phyloP scores from a whole-genome alignment of 2,113 vertebrate species.

The Rhegmatorhina hoffmannsi region DNA sequence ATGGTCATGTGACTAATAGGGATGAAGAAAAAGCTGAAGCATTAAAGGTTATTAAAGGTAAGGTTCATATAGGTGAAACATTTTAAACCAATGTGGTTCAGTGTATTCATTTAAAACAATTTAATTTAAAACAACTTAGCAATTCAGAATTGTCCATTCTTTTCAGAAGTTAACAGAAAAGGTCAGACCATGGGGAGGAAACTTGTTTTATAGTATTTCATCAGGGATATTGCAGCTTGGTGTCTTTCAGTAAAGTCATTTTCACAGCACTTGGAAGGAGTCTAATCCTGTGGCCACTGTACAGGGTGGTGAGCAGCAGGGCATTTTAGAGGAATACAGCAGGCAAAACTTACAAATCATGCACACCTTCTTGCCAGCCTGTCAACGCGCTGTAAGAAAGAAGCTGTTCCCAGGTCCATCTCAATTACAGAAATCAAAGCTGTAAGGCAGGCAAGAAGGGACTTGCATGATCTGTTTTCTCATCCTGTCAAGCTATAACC shows the following conservation, averaged over 20 bases:
- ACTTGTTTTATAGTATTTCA: background rate
- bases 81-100: background rate
- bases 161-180: background rate
- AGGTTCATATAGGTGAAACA: background rate
- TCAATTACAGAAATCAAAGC: background rate
- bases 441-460: background rate
- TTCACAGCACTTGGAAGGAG: background rate
- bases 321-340: background rate
- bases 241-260: background rate
- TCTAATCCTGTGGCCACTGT: background rate
- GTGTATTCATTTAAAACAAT: background rate
- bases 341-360: background rate
- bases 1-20: background rate
- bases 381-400: background rate
- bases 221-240: background rate
- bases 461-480: background rate
- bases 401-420: background rate
- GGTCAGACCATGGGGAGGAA: background rate
- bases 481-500: background rate
- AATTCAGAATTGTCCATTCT: background rate
- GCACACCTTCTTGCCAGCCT: background rate
- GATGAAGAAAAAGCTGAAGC: background rate
- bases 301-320: background rate
- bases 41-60: background rate
- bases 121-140: background rate